Conservation (phyloP, 92 coral and sea anemone genomes). For the Virgularia gustaviana region DNA sequence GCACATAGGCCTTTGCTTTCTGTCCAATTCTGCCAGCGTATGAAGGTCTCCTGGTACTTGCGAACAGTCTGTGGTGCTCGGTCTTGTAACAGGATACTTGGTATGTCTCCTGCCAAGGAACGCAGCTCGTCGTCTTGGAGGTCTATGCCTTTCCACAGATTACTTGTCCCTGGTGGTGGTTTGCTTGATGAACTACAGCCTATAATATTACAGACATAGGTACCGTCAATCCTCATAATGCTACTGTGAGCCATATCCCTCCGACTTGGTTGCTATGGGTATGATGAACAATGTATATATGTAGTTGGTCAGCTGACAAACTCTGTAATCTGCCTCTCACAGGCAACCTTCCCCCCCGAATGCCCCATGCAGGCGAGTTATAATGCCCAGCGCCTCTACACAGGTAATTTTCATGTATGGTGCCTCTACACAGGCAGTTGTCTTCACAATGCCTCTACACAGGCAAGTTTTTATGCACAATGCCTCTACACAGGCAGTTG, state of each 20-base stretch:
- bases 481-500: too few species aligned
- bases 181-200: background rate
- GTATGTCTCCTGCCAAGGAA: constrained; percentile 6
- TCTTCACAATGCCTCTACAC: too few species aligned
- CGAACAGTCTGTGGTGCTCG: constrained; percentile 16
- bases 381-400: too few species aligned
- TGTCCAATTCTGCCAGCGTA: constrained; percentile 26
- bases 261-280: background rate
- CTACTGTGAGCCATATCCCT: background rate
- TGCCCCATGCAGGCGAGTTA: too few species aligned
- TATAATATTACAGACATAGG: background rate
- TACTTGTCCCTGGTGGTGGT: constrained; percentile 1
- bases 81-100: constrained; percentile 18
- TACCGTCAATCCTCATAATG: background rate
- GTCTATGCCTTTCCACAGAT: constrained; percentile 11
- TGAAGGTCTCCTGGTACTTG: constrained; percentile 5
- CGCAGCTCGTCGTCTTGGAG: background rate
- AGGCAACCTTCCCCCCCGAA: background rate
- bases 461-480: too few species aligned
- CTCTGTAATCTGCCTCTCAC: background rate
- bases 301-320: background rate
- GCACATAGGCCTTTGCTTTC: background rate
- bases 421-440: too few species aligned
- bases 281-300: background rate
- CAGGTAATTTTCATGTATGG: too few species aligned